Base-by-base conservation (phyloP, 2,888 invertebrate genomes). In the Mythimna albipuncta region DNA sequence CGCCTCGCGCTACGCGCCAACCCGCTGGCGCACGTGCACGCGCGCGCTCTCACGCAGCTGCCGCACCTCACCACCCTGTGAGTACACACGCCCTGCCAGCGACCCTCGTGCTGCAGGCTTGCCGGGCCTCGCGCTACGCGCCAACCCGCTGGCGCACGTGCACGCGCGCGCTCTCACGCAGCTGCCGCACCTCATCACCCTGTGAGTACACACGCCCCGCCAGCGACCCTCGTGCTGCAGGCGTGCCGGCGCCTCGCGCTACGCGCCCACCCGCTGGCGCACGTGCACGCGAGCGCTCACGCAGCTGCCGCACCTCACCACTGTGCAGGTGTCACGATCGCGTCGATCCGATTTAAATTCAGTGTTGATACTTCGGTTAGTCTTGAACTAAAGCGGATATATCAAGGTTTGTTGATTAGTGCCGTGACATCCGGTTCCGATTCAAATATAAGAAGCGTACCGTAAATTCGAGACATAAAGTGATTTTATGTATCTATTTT, bases 71-170 rank as follows among this genome's bases (percentile, higher is more conserved):
- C 89, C 88, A 93, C 94, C 59, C 93, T 96, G 96, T 96, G 57
- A 91, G 95, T 93, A 64, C 72, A 13, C 16, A 6, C 47, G 16
- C 1, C 5, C 13, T 13, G 13, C 44, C 44, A 44, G 44, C 44
- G 44, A 44, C 44, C 55, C 96, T 99, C 57, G 98, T 98, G 90
- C 97, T 99, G 86, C 97, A 97, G 89, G 97, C 97, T 85, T 97
- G 97, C 88, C 95, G 97, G 55, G 26, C 26, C 26, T 26, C 26
- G 26, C 97, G 81, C 97, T 99, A 86, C 97, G 98, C 87, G 98
- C 98, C 82, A 99, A 99, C 96, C 98, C 98, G 41, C 96, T 99
- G 71, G 94, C 97, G 61, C 97, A 96, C 75, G 97, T 98, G 75
- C 98, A 98, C 89, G 47, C 97, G 26, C 26, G 97, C 84, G 98